Percentiles rank a stretch among this genome's conserved stretches.
Conservation (phyloP, 2,113 vertebrate genomes). For the Callopanchax toddi region DNA sequence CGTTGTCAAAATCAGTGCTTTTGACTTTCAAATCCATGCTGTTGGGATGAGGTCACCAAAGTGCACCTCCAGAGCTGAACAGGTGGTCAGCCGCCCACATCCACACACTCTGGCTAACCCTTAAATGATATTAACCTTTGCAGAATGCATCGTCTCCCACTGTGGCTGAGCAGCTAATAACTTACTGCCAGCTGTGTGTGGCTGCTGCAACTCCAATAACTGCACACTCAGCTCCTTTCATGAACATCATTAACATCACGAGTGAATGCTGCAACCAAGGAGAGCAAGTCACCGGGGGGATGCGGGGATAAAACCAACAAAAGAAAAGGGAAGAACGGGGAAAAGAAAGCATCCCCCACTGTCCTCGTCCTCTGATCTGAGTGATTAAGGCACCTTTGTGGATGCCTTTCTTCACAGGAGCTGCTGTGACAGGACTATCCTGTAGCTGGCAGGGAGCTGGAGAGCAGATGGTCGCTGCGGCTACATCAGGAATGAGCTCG, state of each 20-base stretch:
- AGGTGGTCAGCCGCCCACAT: constrained; percentile 71
- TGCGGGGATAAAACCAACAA: constrained; percentile 11
- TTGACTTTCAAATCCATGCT: constrained; percentile 64
- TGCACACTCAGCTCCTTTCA: constrained; percentile 66
- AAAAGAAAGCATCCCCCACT: constrained; percentile 23
- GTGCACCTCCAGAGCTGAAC: constrained; percentile 66
- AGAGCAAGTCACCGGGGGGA: constrained; percentile 31
- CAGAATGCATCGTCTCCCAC: constrained; percentile 60
- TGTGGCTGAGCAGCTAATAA: constrained; percentile 63
- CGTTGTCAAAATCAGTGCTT: constrained; percentile 11
- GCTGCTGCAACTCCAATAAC: constrained; percentile 58
- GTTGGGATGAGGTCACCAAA: constrained; percentile 51
- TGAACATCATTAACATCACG: constrained; percentile 53
- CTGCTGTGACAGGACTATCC: constrained; percentile 75
- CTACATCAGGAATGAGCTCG: constrained; percentile 50
- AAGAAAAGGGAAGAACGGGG: background rate
- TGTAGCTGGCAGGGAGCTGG: constrained; percentile 75
- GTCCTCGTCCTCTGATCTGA: constrained; percentile 66
- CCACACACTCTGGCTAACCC: constrained; percentile 56
- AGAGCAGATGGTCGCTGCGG: constrained; percentile 79
- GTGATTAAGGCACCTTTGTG: constrained; percentile 62
- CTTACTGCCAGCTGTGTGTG: constrained; percentile 67
- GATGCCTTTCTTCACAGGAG: constrained; percentile 52
- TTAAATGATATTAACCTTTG: constrained; percentile 77
- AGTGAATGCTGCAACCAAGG: constrained; percentile 36